Conservation (phyloP, 2,888 invertebrate genomes). For the Brenthis hecate region DNA sequence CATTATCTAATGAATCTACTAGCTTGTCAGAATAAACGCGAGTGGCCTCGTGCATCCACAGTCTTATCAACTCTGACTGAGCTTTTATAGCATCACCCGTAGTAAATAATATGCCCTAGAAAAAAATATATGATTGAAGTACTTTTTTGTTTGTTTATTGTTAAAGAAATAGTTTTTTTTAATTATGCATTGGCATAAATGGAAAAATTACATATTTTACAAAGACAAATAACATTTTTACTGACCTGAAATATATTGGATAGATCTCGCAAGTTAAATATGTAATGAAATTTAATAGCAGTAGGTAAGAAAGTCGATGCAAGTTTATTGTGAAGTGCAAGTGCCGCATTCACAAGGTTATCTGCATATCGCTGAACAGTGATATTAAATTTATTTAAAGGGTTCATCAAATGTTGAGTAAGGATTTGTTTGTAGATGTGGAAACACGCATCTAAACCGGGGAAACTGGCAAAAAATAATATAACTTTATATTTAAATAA, state of each 20-base stretch:
- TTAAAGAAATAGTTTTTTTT: not conserved
- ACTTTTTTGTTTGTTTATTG: not conserved
- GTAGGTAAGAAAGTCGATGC: constrained; percentile 92
- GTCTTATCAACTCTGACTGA: constrained; percentile 87
- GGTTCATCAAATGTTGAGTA: constrained; percentile 86
- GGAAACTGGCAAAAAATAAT: constrained; percentile 84
- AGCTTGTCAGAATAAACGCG: constrained; percentile 96
- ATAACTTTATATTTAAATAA: not conserved
- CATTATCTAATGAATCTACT: constrained; percentile 90
- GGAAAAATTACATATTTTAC: too few species aligned
- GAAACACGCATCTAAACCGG: constrained; percentile 89
- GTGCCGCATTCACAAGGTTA: constrained; percentile 86
- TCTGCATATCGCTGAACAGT: constrained; percentile 83
- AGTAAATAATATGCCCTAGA: constrained; percentile 92
- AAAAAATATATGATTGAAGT: constrained; percentile 13
- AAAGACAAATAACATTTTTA: not conserved
- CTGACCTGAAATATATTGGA: constrained; percentile 95
- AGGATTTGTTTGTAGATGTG: constrained; percentile 94
- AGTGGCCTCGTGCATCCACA: constrained; percentile 95
- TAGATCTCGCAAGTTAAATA: constrained; percentile 95
- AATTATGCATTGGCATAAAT: too few species aligned
- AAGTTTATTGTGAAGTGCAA: constrained; percentile 89
- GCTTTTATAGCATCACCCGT: constrained; percentile 88
- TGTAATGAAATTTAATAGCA: constrained; percentile 96
- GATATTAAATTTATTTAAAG: constrained; percentile 85